These are phyloP conservation scores for Matsumurasca onukii DNA, from an alignment of 1,140 invertebrate species.

Conservation along the genomic window DNA sequence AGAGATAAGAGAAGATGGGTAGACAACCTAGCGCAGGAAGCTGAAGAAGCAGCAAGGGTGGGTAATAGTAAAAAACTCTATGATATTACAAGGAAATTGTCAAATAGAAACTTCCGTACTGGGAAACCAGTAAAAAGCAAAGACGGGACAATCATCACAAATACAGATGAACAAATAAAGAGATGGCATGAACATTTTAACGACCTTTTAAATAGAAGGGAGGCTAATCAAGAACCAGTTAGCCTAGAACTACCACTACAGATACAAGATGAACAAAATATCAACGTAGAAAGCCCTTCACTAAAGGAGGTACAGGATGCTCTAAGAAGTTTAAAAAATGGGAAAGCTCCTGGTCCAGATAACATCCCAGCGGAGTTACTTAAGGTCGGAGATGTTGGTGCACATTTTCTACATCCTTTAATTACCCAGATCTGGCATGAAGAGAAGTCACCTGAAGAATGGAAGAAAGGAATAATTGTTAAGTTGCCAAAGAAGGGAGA, in stretches of 20 bases:
- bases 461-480: not conserved
- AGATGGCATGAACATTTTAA: not conserved
- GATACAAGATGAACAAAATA: not conserved
- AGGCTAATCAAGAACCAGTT: too few relatives aligned
- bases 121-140: not conserved
- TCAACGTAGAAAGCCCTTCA: not conserved
- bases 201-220: too few relatives aligned
- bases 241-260: not conserved
- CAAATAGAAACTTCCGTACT: not conserved
- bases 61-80: not conserved
- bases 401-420: not conserved
- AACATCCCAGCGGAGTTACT: slow-evolving; percentile 5
- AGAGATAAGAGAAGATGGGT: slow-evolving; percentile 2
- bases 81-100: not conserved
- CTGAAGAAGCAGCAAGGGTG: not conserved
- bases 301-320: not conserved
- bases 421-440: not conserved
- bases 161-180: not conserved
- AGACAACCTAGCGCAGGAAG: not conserved
- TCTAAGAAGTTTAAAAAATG: not conserved
- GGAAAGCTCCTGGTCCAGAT: not conserved
- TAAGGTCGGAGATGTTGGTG: not conserved
- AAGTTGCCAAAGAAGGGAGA: not conserved
- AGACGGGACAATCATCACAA: not conserved
- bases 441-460: slow-evolving; percentile 6